phyloP scores from a whole-genome alignment of 2,797 vertebrate species.

The Todus mexicanus region DNA sequence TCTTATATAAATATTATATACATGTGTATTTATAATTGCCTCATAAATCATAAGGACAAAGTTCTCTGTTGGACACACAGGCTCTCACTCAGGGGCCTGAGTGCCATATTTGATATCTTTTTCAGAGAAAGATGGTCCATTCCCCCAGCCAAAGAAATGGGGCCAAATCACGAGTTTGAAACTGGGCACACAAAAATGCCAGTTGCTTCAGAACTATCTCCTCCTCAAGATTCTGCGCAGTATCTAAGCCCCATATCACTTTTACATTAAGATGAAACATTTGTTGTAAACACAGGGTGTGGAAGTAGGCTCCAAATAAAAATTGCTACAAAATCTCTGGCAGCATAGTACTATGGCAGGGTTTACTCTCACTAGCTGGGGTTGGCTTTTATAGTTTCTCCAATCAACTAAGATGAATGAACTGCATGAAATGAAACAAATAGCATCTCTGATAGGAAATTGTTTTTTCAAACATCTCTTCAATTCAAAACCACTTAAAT shows the following conservation, averaged over 20 bases:
- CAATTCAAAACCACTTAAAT: constrained; percentile 41
- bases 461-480: constrained; percentile 27
- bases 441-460: not conserved
- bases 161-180: not conserved
- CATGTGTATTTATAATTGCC: not conserved
- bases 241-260: not conserved
- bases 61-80: too few relatives aligned
- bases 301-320: not conserved
- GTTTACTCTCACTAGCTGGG: not conserved
- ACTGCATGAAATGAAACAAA: constrained; percentile 53
- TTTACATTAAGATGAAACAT: not conserved
- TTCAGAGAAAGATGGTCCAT: not conserved
- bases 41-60: not conserved
- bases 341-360: not conserved
- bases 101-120: not conserved
- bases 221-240: not conserved
- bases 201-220: not conserved
- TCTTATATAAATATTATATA: not conserved
- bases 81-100: not conserved
- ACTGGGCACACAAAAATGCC: not conserved
- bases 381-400: constrained; percentile 16
- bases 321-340: not conserved
- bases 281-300: not conserved
- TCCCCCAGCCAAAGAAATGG: not conserved
- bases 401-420: constrained; percentile 39